Evolutionary conservation across 2,797 vertebrate species (phyloP), one percentile per base, ranked within the genome.

Genomic region (Lophotriccus pileatus): DNA sequence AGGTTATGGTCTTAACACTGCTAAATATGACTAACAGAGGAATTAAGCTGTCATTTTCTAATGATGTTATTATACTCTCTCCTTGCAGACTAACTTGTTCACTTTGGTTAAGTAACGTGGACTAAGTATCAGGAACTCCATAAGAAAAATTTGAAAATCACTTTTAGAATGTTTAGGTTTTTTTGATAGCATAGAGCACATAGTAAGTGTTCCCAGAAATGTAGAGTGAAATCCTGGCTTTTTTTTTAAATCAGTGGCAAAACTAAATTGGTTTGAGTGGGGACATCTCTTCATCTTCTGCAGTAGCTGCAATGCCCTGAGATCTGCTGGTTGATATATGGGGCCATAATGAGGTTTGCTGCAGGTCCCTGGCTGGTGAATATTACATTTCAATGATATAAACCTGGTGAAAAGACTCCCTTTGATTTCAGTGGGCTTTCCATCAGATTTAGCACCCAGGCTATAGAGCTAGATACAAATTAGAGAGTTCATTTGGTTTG

Each of bases 401-500:
- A 96, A 84, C 94, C 80, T 64, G 80, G 85, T 90, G 46, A 91
- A 93, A 94, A 90, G 36, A 50, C n/a, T 96, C 41, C 34, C 49
- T 93, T 93, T 96, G 93, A 91, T 91, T 97, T 94, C 85, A 94
- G 67, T 84, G 80, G 80, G 85, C 87, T 96, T 93, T 97, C 79
- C 1, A 15, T 96, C 95, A 94, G 77, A 60, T 90, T 95, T 94
- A 93, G 82, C 83, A 93, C 63, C 20, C 10, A 6, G 34, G 36
- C 59, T 91, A 36, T 78, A 91, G 93, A 88, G 59, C 89, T 67
- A 73, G 93, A 70, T 90, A 84, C 63, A 84, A 93, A 95, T 96
- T 93, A 89, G 49, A 25, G 55, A 70, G 77, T 95, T 94, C 83
- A 84, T 94, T 94, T 93, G 56, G 63, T 86, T 93, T 94, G 95